phyloP scores from a whole-genome alignment of 2,888 invertebrate genomes.

The Dione vanillae region DNA sequence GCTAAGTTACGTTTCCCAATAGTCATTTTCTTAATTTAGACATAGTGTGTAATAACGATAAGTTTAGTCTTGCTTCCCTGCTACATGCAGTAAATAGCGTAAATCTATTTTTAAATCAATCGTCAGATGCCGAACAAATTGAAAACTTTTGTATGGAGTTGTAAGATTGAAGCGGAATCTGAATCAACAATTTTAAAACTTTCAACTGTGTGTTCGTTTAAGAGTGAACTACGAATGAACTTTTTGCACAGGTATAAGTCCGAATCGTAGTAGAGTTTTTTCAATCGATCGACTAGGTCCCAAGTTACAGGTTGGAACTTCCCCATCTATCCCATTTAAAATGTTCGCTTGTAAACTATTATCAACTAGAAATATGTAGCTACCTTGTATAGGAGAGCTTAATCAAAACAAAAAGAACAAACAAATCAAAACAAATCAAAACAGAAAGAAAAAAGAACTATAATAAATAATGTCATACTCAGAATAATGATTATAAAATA shows the following conservation, averaged over 20 bases:
- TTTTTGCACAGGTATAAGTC: conserved; percentile 9
- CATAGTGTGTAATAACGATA: too few species aligned
- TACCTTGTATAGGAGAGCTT: too few species aligned
- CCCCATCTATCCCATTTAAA: neutral
- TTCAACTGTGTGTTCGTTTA: conserved; percentile 6
- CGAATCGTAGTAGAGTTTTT: conserved; percentile 9
- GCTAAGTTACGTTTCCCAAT: too few species aligned
- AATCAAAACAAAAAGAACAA: too few species aligned
- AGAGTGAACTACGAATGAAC: neutral
- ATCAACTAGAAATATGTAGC: too few species aligned
- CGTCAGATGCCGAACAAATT: neutral
- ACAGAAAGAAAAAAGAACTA: neutral
- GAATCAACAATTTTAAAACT: conserved; percentile 8
- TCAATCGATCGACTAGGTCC: neutral
- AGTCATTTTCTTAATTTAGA: too few species aligned
- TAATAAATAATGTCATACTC: too few species aligned
- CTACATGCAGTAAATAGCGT: too few species aligned
- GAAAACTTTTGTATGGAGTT: neutral
- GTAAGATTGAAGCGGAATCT: neutral
- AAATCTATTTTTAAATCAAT: neutral
- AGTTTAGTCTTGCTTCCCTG: too few species aligned
- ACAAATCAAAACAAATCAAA: too few species aligned
- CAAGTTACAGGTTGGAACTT: neutral
- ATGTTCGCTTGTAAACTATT: neutral
- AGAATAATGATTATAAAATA: too few species aligned